Evolutionary conservation across 2,888 invertebrate species (phyloP), one percentile per base, ranked within the genome.

Genomic region (Tetanocera ferruginea): DNA sequence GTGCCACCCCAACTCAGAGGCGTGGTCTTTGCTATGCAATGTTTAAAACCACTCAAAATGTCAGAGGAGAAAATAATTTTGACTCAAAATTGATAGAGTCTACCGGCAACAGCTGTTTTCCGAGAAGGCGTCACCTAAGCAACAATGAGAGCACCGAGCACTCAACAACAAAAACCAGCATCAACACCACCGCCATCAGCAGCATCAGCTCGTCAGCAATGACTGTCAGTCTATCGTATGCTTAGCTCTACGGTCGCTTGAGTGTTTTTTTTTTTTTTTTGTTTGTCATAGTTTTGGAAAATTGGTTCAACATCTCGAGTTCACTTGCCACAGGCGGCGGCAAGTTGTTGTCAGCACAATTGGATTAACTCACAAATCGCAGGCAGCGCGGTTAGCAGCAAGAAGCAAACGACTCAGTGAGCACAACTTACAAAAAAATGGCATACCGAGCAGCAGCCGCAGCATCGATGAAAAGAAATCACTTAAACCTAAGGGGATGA

Each of bases 321-420:
- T 83, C 84, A 83, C 82, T 85, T 85, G 84, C 84, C 83, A 83
- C 83, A 82, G 82, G 84, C 83, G 81, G 81, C 79, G 77, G 82
- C 82, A 83, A 25, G 64, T 64, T 81, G 84, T 84, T 77, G 79
- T 79, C 77, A 78, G 75, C 76, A 78, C 82, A 78, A 80, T 80
- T 83, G 83, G 83, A 83, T 83, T 84, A 85, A 76, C 81, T 71
- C 76, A 79, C 28, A 60, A 28, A 49, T 49, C 11, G 19, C 5
- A 25, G 34, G 37, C 37, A 19, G 43, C 43, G 43, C 43, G 43
- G 11, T 43, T 2, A 70, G 52, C 23, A 52, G 37, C 55, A 66
- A 19, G 8, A 31, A 72, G 19, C 71, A 67, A 14, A 51, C 37
- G 17, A 60, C 60, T 66, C 67, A n/a, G 43, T 43, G 43, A 43